phyloP scores from a whole-genome alignment of 30 jellyfish, hydroid and myxozoan genomes.

The Chrysaora quinquecirrha region DNA sequence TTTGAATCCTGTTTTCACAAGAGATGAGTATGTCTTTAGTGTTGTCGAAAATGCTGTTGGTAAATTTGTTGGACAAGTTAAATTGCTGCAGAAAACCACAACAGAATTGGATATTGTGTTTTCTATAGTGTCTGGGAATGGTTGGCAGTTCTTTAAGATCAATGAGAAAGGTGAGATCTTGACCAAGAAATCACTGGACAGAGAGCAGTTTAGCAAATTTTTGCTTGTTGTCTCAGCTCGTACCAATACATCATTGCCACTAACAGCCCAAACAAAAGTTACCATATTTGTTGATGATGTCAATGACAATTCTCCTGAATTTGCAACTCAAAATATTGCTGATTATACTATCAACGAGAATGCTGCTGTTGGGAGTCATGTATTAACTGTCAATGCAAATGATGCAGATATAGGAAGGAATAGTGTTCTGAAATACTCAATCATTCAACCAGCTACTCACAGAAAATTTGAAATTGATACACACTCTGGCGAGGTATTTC shows the following conservation, averaged over 20 bases:
- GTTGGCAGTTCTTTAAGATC: conserved; percentile 25
- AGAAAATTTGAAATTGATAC: conserved; percentile 49
- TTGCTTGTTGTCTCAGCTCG: conserved; percentile 30
- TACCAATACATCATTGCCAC: conserved; percentile 38
- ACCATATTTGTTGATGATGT: conserved; percentile 51
- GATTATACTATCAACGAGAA: conserved; percentile 38
- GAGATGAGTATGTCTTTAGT: conserved; percentile 38
- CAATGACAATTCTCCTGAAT: conserved; percentile 69
- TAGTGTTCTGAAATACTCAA: conserved; percentile 41
- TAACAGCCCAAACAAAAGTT: conserved; percentile 29
- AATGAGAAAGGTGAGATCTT: conserved; percentile 44
- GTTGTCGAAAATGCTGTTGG: conserved; percentile 60
- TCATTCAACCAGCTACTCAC: background rate
- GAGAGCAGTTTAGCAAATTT: conserved; percentile 33
- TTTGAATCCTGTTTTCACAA: conserved; percentile 26
- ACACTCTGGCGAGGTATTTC: conserved; percentile 65
- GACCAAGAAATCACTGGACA: conserved; percentile 49
- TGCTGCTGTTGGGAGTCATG: conserved; percentile 17
- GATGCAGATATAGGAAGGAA: conserved; percentile 74
- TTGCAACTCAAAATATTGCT: background rate
- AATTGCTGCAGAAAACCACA: background rate
- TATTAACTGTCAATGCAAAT: conserved; percentile 30
- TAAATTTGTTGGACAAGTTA: conserved; percentile 42
- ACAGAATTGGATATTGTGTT: background rate
- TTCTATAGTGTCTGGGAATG: conserved; percentile 50